Conservation (phyloP, 2,888 invertebrate species). For the Polydrusus cervinus region DNA sequence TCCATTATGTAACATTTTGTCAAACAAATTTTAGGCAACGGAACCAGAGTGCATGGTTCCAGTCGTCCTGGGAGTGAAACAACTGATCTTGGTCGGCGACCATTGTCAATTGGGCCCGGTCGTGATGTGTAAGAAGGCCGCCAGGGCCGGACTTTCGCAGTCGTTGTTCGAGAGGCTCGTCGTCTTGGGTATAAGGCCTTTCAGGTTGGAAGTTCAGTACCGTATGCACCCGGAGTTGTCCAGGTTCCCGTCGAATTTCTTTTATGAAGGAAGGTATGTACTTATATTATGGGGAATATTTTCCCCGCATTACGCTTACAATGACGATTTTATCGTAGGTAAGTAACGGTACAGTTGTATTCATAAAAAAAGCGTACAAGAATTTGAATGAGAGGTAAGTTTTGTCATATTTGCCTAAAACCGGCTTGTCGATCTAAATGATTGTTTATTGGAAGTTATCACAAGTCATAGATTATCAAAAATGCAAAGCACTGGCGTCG, state of each 20-base stretch:
- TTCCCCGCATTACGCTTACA: no score
- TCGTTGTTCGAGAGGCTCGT: conserved; percentile 98
- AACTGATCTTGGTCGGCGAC: conserved; percentile 97
- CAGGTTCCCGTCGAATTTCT: conserved; percentile 98
- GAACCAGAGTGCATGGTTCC: conserved; percentile 99
- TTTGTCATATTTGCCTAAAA: no score
- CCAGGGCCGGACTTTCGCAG: conserved; percentile 96
- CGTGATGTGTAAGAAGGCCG: conserved; percentile 99
- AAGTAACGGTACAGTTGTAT: no score
- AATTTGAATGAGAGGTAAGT: no score
- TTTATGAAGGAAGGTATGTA: conserved; percentile 69
- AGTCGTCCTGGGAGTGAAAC: conserved; percentile 96
- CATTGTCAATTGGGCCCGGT: conserved; percentile 99
- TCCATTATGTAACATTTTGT: no score
- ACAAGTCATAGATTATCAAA: no score
- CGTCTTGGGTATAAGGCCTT: conserved; percentile 96
- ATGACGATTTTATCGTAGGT: no score
- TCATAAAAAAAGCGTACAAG: no score
- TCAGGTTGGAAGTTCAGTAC: conserved; percentile 97
- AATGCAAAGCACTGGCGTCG: no score
- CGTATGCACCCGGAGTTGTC: conserved; percentile 99
- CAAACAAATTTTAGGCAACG: conserved; percentile 83
- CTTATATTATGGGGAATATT: not conserved
- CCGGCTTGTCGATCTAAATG: no score
- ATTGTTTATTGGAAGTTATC: no score